Percentiles rank a stretch among this genome's conserved stretches.
Conservation (phyloP, 2,797 vertebrate genomes). For the Alca torda region DNA sequence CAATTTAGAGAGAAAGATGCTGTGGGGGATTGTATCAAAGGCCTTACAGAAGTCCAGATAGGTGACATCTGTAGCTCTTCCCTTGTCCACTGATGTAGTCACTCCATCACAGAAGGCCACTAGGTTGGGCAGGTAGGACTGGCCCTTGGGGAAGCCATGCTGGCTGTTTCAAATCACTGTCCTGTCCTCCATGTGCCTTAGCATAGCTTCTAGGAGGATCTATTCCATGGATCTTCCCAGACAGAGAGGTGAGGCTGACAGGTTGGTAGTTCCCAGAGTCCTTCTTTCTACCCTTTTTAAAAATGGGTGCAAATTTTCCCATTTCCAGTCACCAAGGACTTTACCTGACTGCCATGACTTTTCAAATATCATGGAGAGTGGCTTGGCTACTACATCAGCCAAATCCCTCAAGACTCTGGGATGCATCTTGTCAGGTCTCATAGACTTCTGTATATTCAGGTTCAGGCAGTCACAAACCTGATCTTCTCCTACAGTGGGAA, state of each 20-base stretch:
- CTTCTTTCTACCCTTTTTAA: background rate
- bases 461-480: background rate
- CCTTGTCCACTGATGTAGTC: background rate
- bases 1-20: background rate
- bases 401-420: background rate
- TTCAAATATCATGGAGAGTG: background rate
- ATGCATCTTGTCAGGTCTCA: background rate
- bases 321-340: background rate
- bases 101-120: background rate
- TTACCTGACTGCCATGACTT: background rate
- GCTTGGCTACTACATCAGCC: background rate
- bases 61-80: background rate
- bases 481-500: background rate
- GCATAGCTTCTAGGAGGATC: background rate
- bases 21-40: background rate
- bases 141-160: background rate
- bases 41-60: background rate
- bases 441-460: background rate
- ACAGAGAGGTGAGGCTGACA: background rate
- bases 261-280: background rate
- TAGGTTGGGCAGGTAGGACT: background rate
- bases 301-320: background rate
- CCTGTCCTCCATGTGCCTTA: background rate
- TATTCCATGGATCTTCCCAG: background rate
- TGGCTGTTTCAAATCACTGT: background rate